These are phyloP conservation scores for Stenchaetothrips biformis DNA, from an alignment of 2,888 invertebrate species.

Conservation along the genomic window DNA sequence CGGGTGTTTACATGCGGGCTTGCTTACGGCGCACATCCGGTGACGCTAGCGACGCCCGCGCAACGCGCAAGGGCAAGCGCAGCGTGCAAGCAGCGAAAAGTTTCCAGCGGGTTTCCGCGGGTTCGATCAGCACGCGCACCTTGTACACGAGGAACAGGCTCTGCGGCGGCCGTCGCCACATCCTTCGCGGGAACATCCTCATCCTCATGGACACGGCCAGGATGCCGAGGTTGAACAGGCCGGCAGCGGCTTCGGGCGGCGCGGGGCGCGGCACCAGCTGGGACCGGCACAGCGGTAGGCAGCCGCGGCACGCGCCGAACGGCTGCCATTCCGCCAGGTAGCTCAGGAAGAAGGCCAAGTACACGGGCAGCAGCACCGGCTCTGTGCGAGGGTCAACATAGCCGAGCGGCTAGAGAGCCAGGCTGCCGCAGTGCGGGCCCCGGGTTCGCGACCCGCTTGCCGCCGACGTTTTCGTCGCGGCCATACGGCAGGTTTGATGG, in stretches of 20 bases:
- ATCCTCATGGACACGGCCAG: slow-evolving; percentile 1
- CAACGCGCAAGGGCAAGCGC: too few species aligned
- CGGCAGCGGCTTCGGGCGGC: slow-evolving; percentile 4
- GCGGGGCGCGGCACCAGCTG: not conserved
- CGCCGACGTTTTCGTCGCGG: not conserved
- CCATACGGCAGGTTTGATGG: not conserved
- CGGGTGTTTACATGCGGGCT: not conserved
- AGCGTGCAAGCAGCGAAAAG: too few species aligned
- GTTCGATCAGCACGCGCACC: too few species aligned
- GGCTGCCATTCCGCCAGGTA: not conserved
- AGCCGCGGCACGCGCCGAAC: slow-evolving; percentile 10
- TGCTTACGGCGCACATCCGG: not conserved
- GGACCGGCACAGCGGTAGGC: slow-evolving; percentile 13
- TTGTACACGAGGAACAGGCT: slow-evolving; percentile 10
- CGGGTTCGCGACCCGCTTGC: not conserved
- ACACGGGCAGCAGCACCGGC: not conserved
- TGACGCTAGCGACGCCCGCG: too few species aligned
- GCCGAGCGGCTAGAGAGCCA: not conserved
- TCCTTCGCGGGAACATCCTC: slow-evolving; percentile 10
- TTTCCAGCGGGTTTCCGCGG: too few species aligned
- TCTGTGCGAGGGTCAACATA: not conserved
- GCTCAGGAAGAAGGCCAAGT: slow-evolving; percentile 13
- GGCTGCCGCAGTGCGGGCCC: not conserved
- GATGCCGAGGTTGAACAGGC: slow-evolving; percentile 13
- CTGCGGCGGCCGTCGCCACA: slow-evolving; percentile 3